A percentile compares a stretch with the other conserved stretches of the same genome.
phyloP scores from a whole-genome alignment of 35 echinoderm and acorn worm genomes.

The Ophioderma brevispina region DNA sequence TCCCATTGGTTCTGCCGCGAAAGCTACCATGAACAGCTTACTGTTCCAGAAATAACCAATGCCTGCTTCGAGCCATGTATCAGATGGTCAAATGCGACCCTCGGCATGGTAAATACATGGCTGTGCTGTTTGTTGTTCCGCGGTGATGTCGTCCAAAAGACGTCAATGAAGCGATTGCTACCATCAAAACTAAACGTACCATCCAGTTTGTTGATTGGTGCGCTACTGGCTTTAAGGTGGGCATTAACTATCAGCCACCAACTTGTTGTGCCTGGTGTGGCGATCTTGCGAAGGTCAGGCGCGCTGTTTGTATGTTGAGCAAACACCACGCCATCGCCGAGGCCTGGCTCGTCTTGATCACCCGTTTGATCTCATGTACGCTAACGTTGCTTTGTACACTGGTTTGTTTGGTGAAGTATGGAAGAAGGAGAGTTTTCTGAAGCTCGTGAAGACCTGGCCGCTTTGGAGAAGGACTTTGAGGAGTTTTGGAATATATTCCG shows the following conservation, averaged over 20 bases:
- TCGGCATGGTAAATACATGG: conserved; percentile 58
- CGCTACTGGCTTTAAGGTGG: conserved; percentile 50
- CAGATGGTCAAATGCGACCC: conserved; percentile 38
- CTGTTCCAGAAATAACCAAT: not conserved
- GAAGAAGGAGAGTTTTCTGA: not conserved
- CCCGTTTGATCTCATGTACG: not conserved
- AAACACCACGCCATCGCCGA: conserved; percentile 20
- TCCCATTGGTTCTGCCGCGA: conserved; percentile 5
- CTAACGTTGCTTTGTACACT: not conserved
- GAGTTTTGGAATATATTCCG: conserved; percentile 35
- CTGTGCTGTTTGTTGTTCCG: conserved; percentile 33
- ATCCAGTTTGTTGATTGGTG: conserved; percentile 68
- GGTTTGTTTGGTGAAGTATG: not conserved
- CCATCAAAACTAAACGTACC: conserved; percentile 61
- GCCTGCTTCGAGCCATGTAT: conserved; percentile 11
- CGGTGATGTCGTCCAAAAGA: conserved; percentile 44
- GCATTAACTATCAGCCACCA: conserved; percentile 41
- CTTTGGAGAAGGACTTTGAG: not conserved
- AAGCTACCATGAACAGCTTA: not conserved
- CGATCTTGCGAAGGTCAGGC: conserved; percentile 27
- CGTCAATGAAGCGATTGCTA: conserved; percentile 50
- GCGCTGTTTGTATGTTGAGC: conserved; percentile 13
- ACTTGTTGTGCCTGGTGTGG: conserved; percentile 3
- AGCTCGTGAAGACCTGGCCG: not conserved
- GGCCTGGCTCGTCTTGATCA: conserved; percentile 40